These are phyloP conservation scores for Ophion obscuratus DNA, from an alignment of 2,888 invertebrate genomes.

Conservation along the genomic window DNA sequence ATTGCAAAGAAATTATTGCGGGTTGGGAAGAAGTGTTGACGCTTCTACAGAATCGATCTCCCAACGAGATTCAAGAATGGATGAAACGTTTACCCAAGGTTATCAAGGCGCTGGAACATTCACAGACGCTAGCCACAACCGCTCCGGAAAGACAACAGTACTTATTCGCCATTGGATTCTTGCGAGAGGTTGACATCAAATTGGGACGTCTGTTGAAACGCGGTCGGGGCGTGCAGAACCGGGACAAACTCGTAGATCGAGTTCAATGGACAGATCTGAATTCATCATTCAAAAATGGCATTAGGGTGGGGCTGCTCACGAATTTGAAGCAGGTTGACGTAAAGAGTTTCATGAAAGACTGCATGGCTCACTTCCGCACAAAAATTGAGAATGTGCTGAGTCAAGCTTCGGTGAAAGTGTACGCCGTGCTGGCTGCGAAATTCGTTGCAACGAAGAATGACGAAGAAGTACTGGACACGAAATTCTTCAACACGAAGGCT, in stretches of 20 bases:
- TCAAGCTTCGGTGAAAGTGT: too few species aligned
- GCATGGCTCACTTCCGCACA: neutral
- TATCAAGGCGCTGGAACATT: neutral
- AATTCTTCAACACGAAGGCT: too few species aligned
- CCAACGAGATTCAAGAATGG: too few species aligned
- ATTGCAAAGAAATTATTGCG: too few species aligned
- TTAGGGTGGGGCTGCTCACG: conserved; percentile 15
- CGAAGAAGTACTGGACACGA: too few species aligned
- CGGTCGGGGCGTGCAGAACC: conserved; percentile 4
- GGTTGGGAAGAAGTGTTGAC: too few species aligned
- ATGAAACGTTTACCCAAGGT: too few species aligned
- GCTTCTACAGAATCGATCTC: too few species aligned
- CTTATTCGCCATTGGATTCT: conserved; percentile 1
- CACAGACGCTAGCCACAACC: neutral
- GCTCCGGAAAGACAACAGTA: conserved; percentile 11
- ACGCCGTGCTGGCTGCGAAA: too few species aligned
- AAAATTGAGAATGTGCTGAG: too few species aligned
- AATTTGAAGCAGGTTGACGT: conserved; percentile 42
- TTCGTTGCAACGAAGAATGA: too few species aligned
- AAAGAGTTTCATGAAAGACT: conserved; percentile 34
- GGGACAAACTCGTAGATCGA: neutral
- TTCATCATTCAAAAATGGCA: conserved; percentile 35
- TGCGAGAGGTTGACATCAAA: conserved; percentile 4
- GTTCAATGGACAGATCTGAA: conserved; percentile 40
- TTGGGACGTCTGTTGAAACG: conserved; percentile 22